phyloP scores from a whole-genome alignment of 2,113 vertebrate genomes.

The Odontophorus gujanensis region DNA sequence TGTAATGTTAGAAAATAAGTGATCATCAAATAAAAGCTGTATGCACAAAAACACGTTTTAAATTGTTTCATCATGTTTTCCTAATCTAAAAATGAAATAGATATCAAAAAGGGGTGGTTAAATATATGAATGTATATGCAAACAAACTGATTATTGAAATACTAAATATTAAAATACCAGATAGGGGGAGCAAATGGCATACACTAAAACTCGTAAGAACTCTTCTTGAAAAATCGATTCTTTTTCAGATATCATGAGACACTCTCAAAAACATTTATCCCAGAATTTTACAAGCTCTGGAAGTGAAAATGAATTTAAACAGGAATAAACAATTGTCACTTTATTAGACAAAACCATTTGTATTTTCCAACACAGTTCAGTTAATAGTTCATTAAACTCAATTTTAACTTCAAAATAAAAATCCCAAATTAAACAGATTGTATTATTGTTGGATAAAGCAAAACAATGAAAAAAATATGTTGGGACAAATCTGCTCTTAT shows the following conservation, averaged over 20 bases:
- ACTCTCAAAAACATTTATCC: background rate
- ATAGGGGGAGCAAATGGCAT: background rate
- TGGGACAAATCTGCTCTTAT: background rate
- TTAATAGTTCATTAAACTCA: background rate
- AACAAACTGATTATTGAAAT: background rate
- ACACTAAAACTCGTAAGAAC: background rate
- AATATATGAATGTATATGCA: background rate
- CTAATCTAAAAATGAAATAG: background rate
- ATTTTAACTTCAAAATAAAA: background rate
- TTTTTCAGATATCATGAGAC: background rate
- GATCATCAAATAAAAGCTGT: constrained; percentile 20
- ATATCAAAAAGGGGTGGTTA: background rate
- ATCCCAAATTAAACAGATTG: background rate
- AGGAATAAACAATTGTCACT: background rate
- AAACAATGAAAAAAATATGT: background rate
- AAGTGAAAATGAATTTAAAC: background rate
- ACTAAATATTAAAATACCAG: background rate
- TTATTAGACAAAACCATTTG: background rate
- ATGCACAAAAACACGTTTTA: background rate
- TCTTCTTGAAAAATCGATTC: background rate
- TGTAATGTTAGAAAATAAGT: background rate
- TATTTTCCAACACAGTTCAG: background rate
- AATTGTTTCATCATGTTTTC: background rate
- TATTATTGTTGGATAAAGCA: background rate
- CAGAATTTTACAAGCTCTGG: background rate